Base-by-base conservation (phyloP, 2,113 vertebrate species). In the Carassius carassius region DNA sequence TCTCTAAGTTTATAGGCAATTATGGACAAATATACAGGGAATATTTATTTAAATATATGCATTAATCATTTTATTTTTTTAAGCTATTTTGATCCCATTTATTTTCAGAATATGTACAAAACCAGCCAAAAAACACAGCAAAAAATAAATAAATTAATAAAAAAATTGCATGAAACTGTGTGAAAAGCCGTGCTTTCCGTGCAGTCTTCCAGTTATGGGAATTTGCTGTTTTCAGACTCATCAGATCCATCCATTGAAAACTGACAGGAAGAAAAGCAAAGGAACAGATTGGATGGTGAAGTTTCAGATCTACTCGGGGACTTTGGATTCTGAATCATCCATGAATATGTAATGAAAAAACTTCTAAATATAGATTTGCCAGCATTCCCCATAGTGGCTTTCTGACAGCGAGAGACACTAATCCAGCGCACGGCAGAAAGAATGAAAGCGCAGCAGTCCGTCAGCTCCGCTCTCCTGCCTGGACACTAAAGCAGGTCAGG, bases 301-400 rank as follows among this genome's bases (percentile, higher is more conserved):
- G 78, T 60, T 67, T 56, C 44, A 78, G 81, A 80, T 85, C 82
- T 87, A 70, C 86, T 54, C 23, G 13, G 70, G 54, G 87, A 89
- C 78, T 81, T 86, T 76, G 81, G 85, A 69, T 85, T 81, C 76
- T 90, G 86, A 84, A 90, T 89, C 85, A 85, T 86, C 85, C 70
- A 81, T 87, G 90, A 87, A 89, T 88, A 86, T 87, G 76, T 89
- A 77, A 89, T 88, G 73, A n/a, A 49, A 73, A 47, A 62, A 35
- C 77, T 29, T 85, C 87, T 88, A 88, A 89, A 90, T 87, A 88
- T 88, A 90, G 88, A 81, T 84, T 81, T 76, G 75, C 65, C 54
- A 62, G 78, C n/a, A 12, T 69, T 87, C 78, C 84, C 88, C 78
- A 81, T 62, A 76, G 86, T 83, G 85, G 49, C 37, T 81, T 56